Conservation (phyloP, 2,797 vertebrate species). For the Brachymystax lenok region DNA sequence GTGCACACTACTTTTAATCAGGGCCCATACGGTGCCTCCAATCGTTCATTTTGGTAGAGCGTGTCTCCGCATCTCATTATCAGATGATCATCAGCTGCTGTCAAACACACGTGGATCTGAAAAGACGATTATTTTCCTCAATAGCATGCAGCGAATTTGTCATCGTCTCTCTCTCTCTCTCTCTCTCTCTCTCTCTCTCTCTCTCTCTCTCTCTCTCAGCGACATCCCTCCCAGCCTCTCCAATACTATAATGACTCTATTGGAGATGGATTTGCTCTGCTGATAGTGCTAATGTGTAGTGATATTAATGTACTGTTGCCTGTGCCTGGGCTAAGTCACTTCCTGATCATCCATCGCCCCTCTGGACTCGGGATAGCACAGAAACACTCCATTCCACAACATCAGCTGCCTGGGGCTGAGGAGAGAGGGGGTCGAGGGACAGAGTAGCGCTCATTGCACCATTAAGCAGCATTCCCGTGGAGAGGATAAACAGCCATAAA, state of each 20-base stretch:
- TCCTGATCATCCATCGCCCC: slow-evolving; percentile 15
- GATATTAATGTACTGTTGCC: not conserved
- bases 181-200: not conserved
- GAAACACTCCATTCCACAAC: slow-evolving; percentile 15
- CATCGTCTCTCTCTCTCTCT: not conserved
- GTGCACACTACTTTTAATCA: not conserved
- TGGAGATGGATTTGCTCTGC: not conserved
- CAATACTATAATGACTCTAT: too few relatives aligned
- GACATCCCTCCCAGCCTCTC: slow-evolving; percentile 22
- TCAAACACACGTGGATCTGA: too few relatives aligned
- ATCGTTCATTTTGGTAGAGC: not conserved
- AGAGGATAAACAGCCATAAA: slow-evolving; percentile 46
- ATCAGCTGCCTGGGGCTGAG: slow-evolving; percentile 29
- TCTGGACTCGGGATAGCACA: slow-evolving; percentile 22
- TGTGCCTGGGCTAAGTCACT: not conserved
- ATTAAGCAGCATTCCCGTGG: slow-evolving; percentile 45
- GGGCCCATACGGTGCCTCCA: not conserved
- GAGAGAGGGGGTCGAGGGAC: slow-evolving; percentile 17
- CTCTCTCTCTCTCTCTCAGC: not conserved
- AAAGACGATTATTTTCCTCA: too few relatives aligned
- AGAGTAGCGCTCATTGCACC: slow-evolving; percentile 35
- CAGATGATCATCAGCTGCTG: too few relatives aligned
- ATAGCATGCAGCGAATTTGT: too few relatives aligned
- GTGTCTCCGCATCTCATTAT: too few relatives aligned
- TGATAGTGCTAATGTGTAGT: not conserved